Evolutionary conservation across 1,140 invertebrate genomes (phyloP).

Genomic region (Dendroctonus ponderosae): DNA sequence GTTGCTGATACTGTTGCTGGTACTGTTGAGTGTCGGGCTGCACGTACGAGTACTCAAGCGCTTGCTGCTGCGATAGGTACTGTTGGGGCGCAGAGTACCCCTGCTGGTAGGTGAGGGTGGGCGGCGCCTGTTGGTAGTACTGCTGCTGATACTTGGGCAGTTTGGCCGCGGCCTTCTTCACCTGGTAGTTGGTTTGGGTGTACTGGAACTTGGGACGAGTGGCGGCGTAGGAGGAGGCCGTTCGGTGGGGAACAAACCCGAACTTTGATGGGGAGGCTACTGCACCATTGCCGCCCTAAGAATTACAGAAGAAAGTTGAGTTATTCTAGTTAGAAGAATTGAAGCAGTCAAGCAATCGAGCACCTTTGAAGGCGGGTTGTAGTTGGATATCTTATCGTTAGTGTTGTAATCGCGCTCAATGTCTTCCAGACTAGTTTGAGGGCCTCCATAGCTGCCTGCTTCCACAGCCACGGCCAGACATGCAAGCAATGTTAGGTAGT

Average conservation of each 20-base stretch:
- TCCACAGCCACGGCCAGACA: slow-evolving; percentile 19
- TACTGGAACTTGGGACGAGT: slow-evolving; percentile 36
- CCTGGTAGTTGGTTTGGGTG: slow-evolving; percentile 25
- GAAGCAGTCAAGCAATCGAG: background rate
- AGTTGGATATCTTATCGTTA: too few relatives aligned
- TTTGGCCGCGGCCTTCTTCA: slow-evolving; percentile 5
- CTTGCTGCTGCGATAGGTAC: too few relatives aligned
- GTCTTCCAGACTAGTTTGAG: slow-evolving; percentile 42
- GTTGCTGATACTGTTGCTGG: slow-evolving; percentile 16
- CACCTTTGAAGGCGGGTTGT: slow-evolving; percentile 4
- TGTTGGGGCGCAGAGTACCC: slow-evolving; percentile 6
- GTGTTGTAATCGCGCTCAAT: slow-evolving; percentile 41
- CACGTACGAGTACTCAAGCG: too few relatives aligned
- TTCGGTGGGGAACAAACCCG: slow-evolving; percentile 40
- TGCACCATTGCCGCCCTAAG: slow-evolving; percentile 6
- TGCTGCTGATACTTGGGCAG: too few relatives aligned
- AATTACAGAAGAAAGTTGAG: slow-evolving; percentile 7
- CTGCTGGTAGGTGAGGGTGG: too few relatives aligned
- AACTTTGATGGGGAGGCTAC: slow-evolving; percentile 38
- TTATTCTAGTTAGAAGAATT: slow-evolving; percentile 2
- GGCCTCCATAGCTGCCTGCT: slow-evolving; percentile 22
- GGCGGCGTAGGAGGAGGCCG: slow-evolving; percentile 36
- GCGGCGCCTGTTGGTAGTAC: too few relatives aligned
- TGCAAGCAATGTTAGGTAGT: slow-evolving; percentile 11
- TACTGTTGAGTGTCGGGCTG: slow-evolving; percentile 19